phyloP scores from a whole-genome alignment of 2,113 vertebrate species.

The Stigmatopora argus region DNA sequence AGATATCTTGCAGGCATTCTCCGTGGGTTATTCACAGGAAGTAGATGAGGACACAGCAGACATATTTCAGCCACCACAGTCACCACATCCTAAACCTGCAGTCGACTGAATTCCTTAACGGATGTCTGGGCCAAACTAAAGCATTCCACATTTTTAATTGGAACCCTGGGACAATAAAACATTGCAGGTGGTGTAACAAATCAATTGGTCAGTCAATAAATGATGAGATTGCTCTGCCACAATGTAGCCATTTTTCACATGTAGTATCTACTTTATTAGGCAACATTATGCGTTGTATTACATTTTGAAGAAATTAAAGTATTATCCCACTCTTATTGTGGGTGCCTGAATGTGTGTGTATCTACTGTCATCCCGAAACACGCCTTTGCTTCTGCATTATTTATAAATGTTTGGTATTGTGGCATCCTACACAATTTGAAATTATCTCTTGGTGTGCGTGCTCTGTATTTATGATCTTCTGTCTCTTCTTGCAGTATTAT shows the following conservation, averaged over 20 bases:
- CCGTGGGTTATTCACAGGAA: slow-evolving; percentile 64
- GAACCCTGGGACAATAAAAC: slow-evolving; percentile 2
- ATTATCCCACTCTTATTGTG: slow-evolving; percentile 23
- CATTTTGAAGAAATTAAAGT: slow-evolving; percentile 7
- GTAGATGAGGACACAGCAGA: slow-evolving; percentile 40
- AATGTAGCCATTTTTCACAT: background rate
- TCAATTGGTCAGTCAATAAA: slow-evolving; percentile 13
- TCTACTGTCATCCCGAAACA: slow-evolving; percentile 9
- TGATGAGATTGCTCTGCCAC: background rate
- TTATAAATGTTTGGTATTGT: slow-evolving; percentile 21
- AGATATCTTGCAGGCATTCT: slow-evolving; percentile 63
- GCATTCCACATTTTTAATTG: slow-evolving; percentile 10
- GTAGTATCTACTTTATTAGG: background rate
- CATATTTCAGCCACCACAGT: slow-evolving; percentile 31
- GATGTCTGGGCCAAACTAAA: slow-evolving; percentile 20
- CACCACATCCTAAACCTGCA: slow-evolving; percentile 51
- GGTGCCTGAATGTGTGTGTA: slow-evolving; percentile 13
- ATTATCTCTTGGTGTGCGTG: slow-evolving; percentile 30
- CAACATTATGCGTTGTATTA: slow-evolving; percentile 20
- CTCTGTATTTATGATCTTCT: slow-evolving; percentile 31
- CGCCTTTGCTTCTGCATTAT: slow-evolving; percentile 24
- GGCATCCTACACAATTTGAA: slow-evolving; percentile 31
- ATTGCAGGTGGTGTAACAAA: slow-evolving; percentile 6
- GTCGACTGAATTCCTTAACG: slow-evolving; percentile 46
- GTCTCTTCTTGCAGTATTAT: slow-evolving; percentile 80